phyloP scores from a whole-genome alignment of 1,140 invertebrate species.

The Drosophila murphyi region DNA sequence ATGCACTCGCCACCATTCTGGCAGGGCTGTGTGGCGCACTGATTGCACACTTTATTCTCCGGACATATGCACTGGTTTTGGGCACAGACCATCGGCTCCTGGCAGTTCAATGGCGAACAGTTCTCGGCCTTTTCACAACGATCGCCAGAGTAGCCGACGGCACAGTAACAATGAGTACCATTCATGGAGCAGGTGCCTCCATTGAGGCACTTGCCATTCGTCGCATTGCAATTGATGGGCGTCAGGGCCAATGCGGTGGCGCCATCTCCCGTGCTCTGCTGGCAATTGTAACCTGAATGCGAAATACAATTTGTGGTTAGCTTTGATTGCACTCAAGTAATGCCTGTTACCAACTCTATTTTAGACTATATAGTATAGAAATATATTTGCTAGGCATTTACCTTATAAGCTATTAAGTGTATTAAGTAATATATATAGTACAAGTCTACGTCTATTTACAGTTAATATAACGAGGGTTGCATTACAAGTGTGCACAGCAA shows the following conservation, averaged over 20 bases:
- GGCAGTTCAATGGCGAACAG: constrained; percentile 85
- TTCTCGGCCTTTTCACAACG: constrained; percentile 92
- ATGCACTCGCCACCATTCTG: constrained; percentile 89
- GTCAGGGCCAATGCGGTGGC: constrained; percentile 59
- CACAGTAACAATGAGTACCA: constrained; percentile 90
- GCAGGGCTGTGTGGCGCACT: constrained; percentile 87
- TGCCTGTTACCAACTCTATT: constrained; percentile 21
- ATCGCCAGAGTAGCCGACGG: constrained; percentile 90
- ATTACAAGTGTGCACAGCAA: constrained; percentile 42
- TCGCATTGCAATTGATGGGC: constrained; percentile 73
- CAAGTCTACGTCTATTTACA: constrained; percentile 60
- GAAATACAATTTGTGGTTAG: constrained; percentile 16
- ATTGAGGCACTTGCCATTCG: constrained; percentile 88
- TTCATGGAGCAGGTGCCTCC: constrained; percentile 90
- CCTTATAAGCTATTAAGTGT: constrained; percentile 4
- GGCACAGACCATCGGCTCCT: constrained; percentile 87
- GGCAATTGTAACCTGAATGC: constrained; percentile 76
- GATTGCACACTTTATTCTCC: constrained; percentile 79
- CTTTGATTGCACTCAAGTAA: background rate
- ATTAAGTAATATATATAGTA: background rate
- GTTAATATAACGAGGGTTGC: constrained; percentile 54
- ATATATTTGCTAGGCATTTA: background rate
- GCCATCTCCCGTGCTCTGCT: constrained; percentile 62
- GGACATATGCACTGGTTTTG: constrained; percentile 87
- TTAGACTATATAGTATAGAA: background rate